phyloP scores from a whole-genome alignment of 2,797 vertebrate species.

The Odontamblyopus lacepedii region DNA sequence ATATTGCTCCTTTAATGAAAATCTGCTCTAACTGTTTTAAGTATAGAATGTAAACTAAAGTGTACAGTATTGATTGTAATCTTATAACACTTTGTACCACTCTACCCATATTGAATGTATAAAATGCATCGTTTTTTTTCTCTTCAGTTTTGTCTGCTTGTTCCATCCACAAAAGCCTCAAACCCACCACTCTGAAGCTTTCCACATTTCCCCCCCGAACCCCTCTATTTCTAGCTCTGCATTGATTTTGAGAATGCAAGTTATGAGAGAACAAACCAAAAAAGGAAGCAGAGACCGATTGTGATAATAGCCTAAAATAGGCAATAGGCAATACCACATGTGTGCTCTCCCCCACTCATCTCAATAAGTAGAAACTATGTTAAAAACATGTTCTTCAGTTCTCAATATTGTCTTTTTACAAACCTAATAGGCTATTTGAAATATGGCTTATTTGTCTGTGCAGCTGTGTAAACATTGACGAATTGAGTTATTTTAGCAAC shows the following conservation, averaged over 20 bases:
- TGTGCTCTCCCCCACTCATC: not conserved
- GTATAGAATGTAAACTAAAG: too few species aligned
- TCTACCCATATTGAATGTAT: too few species aligned
- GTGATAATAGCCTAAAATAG: not conserved
- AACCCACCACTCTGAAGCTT: not conserved
- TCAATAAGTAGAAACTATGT: not conserved
- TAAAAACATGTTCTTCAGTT: not conserved
- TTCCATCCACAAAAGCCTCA: constrained; percentile 5
- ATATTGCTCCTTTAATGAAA: too few species aligned
- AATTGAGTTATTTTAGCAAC: not conserved
- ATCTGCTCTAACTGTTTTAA: too few species aligned
- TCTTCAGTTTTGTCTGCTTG: not conserved
- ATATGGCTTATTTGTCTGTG: not conserved
- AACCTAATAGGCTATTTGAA: not conserved
- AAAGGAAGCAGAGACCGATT: not conserved
- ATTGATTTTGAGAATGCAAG: constrained; percentile 1
- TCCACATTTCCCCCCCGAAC: not conserved
- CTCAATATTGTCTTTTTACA: not conserved
- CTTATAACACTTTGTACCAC: too few species aligned
- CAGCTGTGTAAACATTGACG: not conserved
- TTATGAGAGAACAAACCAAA: constrained; percentile 7
- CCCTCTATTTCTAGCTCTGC: constrained; percentile 3
- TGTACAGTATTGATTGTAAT: too few species aligned
- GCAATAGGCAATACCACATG: not conserved
- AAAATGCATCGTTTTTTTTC: too few species aligned